These are phyloP conservation scores for Brachyalestes nurse DNA, from an alignment of 2,797 vertebrate genomes.

Conservation along the genomic window DNA sequence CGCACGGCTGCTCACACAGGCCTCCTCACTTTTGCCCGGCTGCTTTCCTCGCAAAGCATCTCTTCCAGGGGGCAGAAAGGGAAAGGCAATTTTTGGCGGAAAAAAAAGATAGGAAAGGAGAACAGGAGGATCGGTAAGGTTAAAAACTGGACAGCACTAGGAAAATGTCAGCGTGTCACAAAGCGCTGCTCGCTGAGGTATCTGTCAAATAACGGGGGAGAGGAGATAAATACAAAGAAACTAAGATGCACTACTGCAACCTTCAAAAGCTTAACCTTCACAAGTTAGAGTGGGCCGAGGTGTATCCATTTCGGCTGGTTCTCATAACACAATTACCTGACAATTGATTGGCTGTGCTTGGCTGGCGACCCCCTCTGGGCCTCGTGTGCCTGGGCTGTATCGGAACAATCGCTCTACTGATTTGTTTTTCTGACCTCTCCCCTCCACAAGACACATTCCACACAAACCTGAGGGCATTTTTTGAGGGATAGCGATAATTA, in stretches of 20 bases:
- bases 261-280: slow-evolving; percentile 56
- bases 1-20: slow-evolving; percentile 24
- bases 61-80: neutral
- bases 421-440: slow-evolving; percentile 51
- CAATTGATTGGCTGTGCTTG: slow-evolving; percentile 53
- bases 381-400: slow-evolving; percentile 40
- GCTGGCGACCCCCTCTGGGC: slow-evolving; percentile 38
- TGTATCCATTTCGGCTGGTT: slow-evolving; percentile 50
- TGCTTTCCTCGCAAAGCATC: neutral
- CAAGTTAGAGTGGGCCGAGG: slow-evolving; percentile 28
- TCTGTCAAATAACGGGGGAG: neutral
- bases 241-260: slow-evolving; percentile 23
- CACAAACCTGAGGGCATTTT: slow-evolving; percentile 17
- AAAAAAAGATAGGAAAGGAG: slow-evolving; percentile 19
- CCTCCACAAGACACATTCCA: slow-evolving; percentile 31
- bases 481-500: slow-evolving; percentile 32
- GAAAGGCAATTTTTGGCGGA: slow-evolving; percentile 2
- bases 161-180: slow-evolving; percentile 45
- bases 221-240: slow-evolving; percentile 1
- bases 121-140: neutral
- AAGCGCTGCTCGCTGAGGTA: neutral
- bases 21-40: slow-evolving; percentile 15
- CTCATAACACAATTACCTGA: slow-evolving; percentile 60
- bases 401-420: slow-evolving; percentile 51
- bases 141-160: neutral